These are phyloP conservation scores for Diadophis punctatus DNA, from an alignment of 2,113 vertebrate genomes.

Conservation along the genomic window DNA sequence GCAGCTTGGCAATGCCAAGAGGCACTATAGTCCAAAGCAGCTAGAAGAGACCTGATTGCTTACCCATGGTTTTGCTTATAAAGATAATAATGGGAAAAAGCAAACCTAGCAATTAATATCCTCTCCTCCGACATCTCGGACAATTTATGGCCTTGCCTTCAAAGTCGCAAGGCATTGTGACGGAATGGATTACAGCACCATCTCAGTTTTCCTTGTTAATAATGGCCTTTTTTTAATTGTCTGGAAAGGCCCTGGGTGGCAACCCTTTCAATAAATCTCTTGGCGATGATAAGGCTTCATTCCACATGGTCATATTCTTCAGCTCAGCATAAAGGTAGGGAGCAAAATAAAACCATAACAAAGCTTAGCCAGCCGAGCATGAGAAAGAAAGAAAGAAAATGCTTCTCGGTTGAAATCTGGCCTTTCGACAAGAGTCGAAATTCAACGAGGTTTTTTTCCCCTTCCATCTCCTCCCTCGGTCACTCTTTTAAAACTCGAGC, in stretches of 20 bases:
- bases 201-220: not conserved
- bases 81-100: not conserved
- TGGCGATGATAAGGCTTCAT: not conserved
- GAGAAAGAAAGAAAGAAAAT: constrained; percentile 14
- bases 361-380: constrained; percentile 16
- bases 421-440: not conserved
- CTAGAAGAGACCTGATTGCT: too few species aligned
- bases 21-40: too few species aligned
- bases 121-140: too few species aligned
- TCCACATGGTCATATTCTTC: not conserved
- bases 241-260: not conserved
- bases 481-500: not conserved
- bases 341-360: not conserved
- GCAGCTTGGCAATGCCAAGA: too few species aligned
- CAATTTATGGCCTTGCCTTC: too few species aligned
- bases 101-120: too few species aligned
- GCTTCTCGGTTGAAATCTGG: not conserved
- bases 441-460: not conserved
- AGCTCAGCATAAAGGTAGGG: not conserved
- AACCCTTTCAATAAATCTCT: not conserved
- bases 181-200: not conserved
- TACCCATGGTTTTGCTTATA: too few species aligned
- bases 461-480: not conserved
- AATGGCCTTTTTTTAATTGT: not conserved
- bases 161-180: not conserved